phyloP scores from a whole-genome alignment of 2,113 vertebrate genomes.

The Dicerorhinus sumatrensis region DNA sequence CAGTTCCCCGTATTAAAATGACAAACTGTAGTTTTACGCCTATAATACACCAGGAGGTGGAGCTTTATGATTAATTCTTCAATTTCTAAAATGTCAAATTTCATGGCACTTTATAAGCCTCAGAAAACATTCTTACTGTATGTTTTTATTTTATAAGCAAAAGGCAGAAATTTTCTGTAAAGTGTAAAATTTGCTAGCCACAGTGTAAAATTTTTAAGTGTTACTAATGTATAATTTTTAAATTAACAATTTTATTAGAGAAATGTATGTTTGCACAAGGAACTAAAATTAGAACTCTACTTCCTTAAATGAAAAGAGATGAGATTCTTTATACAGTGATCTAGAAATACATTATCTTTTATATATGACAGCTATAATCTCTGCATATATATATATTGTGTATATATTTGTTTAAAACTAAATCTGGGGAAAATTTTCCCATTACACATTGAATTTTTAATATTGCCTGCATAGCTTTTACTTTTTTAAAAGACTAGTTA shows the following conservation, averaged over 20 bases:
- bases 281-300: constrained; percentile 34
- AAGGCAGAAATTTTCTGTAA: not conserved
- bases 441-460: not conserved
- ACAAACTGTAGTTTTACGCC: not conserved
- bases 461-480: not conserved
- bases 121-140: not conserved
- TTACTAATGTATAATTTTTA: constrained; percentile 14
- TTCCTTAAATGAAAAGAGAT: not conserved
- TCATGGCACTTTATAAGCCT: constrained; percentile 12
- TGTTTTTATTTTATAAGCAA: constrained; percentile 17
- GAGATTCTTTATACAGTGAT: not conserved
- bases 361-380: not conserved
- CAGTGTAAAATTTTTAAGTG: not conserved
- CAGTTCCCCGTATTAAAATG: not conserved
- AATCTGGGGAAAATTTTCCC: not conserved
- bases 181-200: not conserved
- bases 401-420: constrained; percentile 5
- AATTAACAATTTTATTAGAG: constrained; percentile 30
- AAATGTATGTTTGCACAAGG: not conserved
- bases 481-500: not conserved
- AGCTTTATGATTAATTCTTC: constrained; percentile 32
- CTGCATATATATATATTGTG: not conserved
- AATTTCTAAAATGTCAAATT: constrained; percentile 53
- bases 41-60: not conserved
- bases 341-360: not conserved